Percentiles rank a stretch among this genome's conserved stretches.
These are phyloP conservation scores for Yponomeuta plumbellus DNA, from an alignment of 2,888 invertebrate genomes.

Conservation along the genomic window DNA sequence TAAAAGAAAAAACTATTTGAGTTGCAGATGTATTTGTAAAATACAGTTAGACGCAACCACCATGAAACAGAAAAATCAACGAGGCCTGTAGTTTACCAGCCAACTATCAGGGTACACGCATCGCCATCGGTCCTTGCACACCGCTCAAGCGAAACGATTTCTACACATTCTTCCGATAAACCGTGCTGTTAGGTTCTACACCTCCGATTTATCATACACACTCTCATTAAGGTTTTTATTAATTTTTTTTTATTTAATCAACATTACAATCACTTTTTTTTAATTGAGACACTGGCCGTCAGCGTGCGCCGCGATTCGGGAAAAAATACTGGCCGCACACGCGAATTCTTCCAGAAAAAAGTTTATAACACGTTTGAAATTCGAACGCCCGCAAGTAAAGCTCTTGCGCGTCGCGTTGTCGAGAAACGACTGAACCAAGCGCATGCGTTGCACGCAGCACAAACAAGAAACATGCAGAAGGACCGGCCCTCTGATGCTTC, in stretches of 20 bases:
- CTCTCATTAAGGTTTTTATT: slow-evolving; percentile 8
- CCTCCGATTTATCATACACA: slow-evolving; percentile 18
- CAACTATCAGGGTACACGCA: slow-evolving; percentile 2
- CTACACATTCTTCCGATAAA: slow-evolving; percentile 50
- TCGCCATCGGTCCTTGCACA: slow-evolving; percentile 50
- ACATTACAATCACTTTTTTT: background rate
- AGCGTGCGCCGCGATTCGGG: background rate
- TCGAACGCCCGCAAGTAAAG: slow-evolving; percentile 40
- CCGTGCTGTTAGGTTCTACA: slow-evolving; percentile 9
- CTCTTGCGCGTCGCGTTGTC: slow-evolving; percentile 38
- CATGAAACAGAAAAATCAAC: slow-evolving; percentile 47
- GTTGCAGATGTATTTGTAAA: slow-evolving; percentile 18
- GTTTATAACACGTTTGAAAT: slow-evolving; percentile 18
- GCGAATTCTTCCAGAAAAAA: slow-evolving; percentile 33
- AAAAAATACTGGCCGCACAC: slow-evolving; percentile 24
- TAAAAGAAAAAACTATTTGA: slow-evolving; percentile 12
- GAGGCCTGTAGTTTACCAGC: slow-evolving; percentile 51
- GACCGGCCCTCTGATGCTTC: background rate
- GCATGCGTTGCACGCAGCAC: slow-evolving; percentile 14
- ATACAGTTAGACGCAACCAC: slow-evolving; percentile 42
- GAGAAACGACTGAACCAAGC: slow-evolving; percentile 15
- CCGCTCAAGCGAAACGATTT: slow-evolving; percentile 56
- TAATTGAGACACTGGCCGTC: slow-evolving; percentile 18
- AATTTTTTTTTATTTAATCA: no score
- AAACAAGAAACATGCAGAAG: background rate